phyloP scores from a whole-genome alignment of 2,113 vertebrate genomes.

The Myrmophylax atrothorax region DNA sequence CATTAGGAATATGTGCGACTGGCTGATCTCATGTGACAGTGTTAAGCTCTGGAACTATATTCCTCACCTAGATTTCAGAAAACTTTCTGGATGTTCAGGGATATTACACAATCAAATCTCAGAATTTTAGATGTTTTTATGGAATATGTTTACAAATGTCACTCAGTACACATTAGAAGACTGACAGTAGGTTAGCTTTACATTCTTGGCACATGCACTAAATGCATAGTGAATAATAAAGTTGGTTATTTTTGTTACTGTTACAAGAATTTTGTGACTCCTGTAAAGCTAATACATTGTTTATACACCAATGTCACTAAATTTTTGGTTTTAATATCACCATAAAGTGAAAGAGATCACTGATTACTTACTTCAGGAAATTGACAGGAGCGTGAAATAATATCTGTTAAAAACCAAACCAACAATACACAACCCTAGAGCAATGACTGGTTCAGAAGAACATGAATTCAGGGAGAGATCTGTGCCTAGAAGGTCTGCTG shows the following conservation, averaged over 20 bases:
- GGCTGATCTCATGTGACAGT: constrained; percentile 49
- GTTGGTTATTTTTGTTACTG: constrained; percentile 47
- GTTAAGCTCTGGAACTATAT: constrained; percentile 66
- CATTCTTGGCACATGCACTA: constrained; percentile 44
- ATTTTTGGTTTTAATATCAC: background rate
- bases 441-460: background rate
- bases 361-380: background rate
- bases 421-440: background rate
- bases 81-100: constrained; percentile 41
- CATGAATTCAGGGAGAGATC: background rate
- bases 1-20: constrained; percentile 42
- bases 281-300: background rate
- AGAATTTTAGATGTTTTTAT: constrained; percentile 40
- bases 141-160: constrained; percentile 23
- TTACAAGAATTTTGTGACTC: background rate
- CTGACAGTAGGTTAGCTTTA: background rate
- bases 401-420: background rate
- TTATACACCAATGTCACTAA: background rate
- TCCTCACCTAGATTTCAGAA: constrained; percentile 59
- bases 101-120: constrained; percentile 50
- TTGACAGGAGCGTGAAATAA: background rate
- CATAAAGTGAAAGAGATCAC: background rate
- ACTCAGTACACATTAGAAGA: background rate
- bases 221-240: background rate
- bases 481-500: background rate